Percentiles rank a stretch among this genome's conserved stretches.
These are phyloP conservation scores for Burhinus bistriatus DNA, from an alignment of 2,113 vertebrate species.

Conservation along the genomic window DNA sequence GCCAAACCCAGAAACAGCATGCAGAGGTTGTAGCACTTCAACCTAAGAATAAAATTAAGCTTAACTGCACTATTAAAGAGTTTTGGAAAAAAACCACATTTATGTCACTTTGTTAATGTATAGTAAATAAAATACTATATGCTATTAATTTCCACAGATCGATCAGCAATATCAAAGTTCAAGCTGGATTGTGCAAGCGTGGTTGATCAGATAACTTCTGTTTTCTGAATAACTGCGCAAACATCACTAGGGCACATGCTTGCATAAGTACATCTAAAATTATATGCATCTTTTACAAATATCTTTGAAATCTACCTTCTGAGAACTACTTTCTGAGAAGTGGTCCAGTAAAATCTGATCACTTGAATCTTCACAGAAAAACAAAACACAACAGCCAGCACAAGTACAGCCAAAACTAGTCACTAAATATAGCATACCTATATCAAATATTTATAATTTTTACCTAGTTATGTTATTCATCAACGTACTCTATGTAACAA, in stretches of 20 bases:
- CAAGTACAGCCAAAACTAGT: not conserved
- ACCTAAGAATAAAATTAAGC: not conserved
- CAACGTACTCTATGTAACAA: not conserved
- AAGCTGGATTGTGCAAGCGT: not conserved
- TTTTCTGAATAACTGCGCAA: not conserved
- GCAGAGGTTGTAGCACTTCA: not conserved
- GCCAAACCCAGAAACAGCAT: not conserved
- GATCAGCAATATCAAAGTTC: not conserved
- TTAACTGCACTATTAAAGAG: not conserved
- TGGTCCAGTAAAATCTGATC: not conserved
- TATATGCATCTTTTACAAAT: not conserved
- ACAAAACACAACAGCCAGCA: not conserved
- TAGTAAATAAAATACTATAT: not conserved
- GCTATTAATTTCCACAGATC: not conserved
- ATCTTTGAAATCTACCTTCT: not conserved
- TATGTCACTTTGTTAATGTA: not conserved
- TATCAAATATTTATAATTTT: not conserved
- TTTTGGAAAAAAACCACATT: not conserved
- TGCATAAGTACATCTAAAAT: not conserved
- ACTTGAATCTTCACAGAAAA: not conserved
- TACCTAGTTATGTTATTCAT: not conserved
- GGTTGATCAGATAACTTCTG: not conserved
- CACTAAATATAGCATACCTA: not conserved
- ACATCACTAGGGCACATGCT: not conserved
- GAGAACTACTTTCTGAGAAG: not conserved